These are phyloP conservation scores for Pomacea canaliculata DNA, from an alignment of 2,888 invertebrate species.

Conservation along the genomic window DNA sequence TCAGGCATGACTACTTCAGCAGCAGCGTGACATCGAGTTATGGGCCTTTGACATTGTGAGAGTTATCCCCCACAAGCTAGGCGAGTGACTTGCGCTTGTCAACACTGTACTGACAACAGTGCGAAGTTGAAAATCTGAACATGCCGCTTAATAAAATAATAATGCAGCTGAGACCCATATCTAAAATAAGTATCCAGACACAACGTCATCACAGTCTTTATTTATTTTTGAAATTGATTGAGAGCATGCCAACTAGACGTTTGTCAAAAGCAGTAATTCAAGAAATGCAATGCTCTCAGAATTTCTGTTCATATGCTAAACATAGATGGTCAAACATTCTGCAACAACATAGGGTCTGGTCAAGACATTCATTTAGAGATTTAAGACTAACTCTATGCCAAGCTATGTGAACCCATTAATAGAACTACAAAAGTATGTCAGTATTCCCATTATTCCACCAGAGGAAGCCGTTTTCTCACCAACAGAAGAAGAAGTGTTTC, in stretches of 20 bases:
- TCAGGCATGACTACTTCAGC: background rate
- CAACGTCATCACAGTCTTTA: no score
- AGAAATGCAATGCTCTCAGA: no score
- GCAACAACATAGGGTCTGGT: background rate
- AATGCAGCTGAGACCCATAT: no score
- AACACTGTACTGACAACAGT: no score
- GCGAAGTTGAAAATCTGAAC: no score
- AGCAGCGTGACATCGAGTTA: background rate
- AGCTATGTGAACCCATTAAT: constrained; percentile 9
- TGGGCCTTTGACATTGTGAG: background rate
- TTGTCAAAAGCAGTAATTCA: no score
- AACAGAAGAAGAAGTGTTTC: constrained; percentile 2
- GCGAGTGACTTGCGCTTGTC: background rate
- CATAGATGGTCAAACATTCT: background rate
- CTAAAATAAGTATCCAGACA: no score
- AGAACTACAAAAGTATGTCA: constrained; percentile 19
- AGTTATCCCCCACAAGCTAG: background rate
- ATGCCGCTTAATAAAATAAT: no score
- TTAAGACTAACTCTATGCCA: background rate
- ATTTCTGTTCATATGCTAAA: no score
- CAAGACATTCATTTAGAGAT: background rate
- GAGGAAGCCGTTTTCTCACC: constrained; percentile 11
- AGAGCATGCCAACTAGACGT: no score
- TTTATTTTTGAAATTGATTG: no score
- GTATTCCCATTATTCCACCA: constrained; percentile 7